A percentile compares a stretch with the other conserved stretches of the same genome.
Evolutionary conservation across 2,797 vertebrate species (phyloP).

Genomic region (Acrossocheilus wenchowensis): DNA sequence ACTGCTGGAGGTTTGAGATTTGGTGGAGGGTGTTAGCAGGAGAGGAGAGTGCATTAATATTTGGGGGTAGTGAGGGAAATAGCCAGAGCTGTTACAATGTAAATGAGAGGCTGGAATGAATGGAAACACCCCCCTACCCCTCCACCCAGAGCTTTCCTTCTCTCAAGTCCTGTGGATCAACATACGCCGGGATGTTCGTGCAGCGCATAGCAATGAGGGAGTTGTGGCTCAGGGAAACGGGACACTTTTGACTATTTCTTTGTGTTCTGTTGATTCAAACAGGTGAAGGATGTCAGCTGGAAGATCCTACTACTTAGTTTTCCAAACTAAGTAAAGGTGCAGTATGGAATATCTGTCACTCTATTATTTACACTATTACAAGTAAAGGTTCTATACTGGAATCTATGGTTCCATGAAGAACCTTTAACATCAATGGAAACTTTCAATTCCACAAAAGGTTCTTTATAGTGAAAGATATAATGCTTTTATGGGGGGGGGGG

Average conservation of each 20-base stretch:
- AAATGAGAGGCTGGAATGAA: slow-evolving; percentile 77
- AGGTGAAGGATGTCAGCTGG: neutral
- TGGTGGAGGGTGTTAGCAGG: slow-evolving; percentile 24
- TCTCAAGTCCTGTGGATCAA: slow-evolving; percentile 81
- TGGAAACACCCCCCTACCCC: slow-evolving; percentile 59
- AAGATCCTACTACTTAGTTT: neutral
- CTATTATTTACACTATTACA: neutral
- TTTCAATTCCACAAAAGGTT: neutral
- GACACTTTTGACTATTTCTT: slow-evolving; percentile 10
- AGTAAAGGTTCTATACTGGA: neutral
- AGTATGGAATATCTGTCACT: no score
- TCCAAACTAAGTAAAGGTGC: neutral
- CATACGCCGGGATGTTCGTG: slow-evolving; percentile 80
- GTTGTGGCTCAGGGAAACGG: slow-evolving; percentile 77
- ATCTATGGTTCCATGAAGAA: neutral
- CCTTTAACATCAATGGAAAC: neutral
- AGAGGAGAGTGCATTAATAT: slow-evolving; percentile 70
- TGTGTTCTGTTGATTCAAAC: neutral
- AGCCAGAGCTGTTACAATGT: slow-evolving; percentile 82
- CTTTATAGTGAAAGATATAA: neutral
- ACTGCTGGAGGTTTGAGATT: slow-evolving; percentile 54
- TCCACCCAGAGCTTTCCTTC: slow-evolving; percentile 71
- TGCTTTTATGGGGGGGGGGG: neutral
- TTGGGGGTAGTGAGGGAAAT: slow-evolving; percentile 79
- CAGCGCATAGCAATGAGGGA: slow-evolving; percentile 85